Conservation (phyloP, 2,797 vertebrate genomes). For the Euphonia xanthogaster region DNA sequence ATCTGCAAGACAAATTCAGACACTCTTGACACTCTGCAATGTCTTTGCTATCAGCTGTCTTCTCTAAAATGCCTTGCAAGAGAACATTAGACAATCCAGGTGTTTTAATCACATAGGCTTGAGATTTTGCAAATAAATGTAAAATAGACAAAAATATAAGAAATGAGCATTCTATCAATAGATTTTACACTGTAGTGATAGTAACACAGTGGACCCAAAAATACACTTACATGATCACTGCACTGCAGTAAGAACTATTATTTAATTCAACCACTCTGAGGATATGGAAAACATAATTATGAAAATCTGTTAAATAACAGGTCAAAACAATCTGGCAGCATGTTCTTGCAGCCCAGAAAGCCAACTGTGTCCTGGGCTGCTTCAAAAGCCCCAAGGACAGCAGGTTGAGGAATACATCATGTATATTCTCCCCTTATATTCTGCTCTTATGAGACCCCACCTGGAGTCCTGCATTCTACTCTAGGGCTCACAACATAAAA, state of each 20-base stretch:
- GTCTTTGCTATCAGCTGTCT: neutral
- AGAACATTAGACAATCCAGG: neutral
- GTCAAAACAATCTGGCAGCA: fast-evolving
- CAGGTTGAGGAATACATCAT: neutral
- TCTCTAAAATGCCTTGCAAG: neutral
- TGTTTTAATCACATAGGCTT: neutral
- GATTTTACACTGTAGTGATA: neutral
- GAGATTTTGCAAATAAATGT: neutral
- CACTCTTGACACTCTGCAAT: neutral
- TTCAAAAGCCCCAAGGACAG: neutral
- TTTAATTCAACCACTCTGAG: neutral
- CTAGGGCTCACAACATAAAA: neutral
- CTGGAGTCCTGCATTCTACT: neutral
- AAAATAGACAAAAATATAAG: neutral
- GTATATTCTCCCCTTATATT: neutral
- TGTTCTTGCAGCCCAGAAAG: neutral
- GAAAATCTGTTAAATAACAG: neutral
- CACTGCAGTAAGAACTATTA: neutral
- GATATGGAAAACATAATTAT: neutral
- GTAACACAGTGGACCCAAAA: neutral
- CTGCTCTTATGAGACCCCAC: neutral
- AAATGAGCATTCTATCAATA: neutral
- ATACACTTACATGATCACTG: neutral
- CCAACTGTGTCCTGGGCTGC: neutral
- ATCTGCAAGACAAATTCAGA: neutral